Evolutionary conservation across 1,140 invertebrate genomes (phyloP), one percentile per base, ranked within the genome.

Genomic region (Leptinotarsa texana): DNA sequence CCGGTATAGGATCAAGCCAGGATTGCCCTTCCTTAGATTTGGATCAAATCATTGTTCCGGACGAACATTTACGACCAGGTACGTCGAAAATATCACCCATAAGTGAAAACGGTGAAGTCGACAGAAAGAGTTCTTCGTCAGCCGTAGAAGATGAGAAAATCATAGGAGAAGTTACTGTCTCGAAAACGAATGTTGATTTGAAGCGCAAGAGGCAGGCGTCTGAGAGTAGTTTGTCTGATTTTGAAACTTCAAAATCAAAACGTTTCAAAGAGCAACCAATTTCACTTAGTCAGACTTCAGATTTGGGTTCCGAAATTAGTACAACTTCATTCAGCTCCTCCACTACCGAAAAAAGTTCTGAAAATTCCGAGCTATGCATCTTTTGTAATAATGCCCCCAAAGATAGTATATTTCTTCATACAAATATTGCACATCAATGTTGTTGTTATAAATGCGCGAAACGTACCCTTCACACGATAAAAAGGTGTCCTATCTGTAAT

Each of bases 381-480:
- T 86, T 89, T 42, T 92, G 91, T 79, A 86, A 87, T 5, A 80
- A 84, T 0, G 87, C 86, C 33, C 90, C 90, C 0, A 91, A 91
- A 80, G 88, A 91, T 73, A 89, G 89, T 4, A 88, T 89, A 15
- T 92, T 92, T 79, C 87, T 91, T 3, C 91, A 93, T 79, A 89
- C 89, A 1, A 87, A 87, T 13, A 88, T 88, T 62, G 88, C 86
- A 0, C 91, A 93, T 77, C 88, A 90, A 48, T 91, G 89, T 80
- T 92, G 90, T 76, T 93, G 91, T 82, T 93, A 92, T 80, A 88
- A 87, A 73, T 93, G 91, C 80, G 89, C 90, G 0, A 84, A 90
- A 48, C 88, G 89, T 82, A 88, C 90, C 11, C 91, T 90, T 89
- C 86, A 84, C 47, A 88, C 85, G 17, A 88, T 87, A 2, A 89